Evolutionary conservation across 2,113 vertebrate species (phyloP), one percentile per base, ranked within the genome.

Genomic region (Sitta europaea): DNA sequence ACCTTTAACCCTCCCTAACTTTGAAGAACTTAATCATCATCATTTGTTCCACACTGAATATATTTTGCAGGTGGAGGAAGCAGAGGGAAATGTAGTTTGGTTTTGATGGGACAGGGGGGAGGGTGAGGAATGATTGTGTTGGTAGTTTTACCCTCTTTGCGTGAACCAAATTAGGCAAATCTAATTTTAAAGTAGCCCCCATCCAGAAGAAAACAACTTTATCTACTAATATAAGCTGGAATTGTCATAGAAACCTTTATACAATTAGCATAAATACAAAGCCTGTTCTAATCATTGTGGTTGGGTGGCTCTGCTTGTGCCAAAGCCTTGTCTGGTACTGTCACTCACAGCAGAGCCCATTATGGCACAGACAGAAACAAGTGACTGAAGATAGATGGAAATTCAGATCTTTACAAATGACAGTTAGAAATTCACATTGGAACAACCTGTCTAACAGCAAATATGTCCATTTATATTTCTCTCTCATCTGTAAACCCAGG

Each of bases 1-100:
- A 97, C 98, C 98, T 98, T 97, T 97, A 97, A 98, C 97, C 97
- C 94, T 94, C n/a, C 79, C 66, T 77, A 88, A 83, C 88, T 96
- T 95, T 97, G 95, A 95, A 96, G 95, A 94, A 91, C 83, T 95
- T 97, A 33, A 94, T 92, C 80, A 91, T 96, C 76, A 67, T 95
- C 76, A 70, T 97, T 97, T 93, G 62, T 94, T 74, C 43, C 83
- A 51, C 58, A 73, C 59, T 67, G 86, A 96, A 89, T 96, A 95
- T 88, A 90, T 90, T 97, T 96, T 96, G 87, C 87, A 96, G 81
- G 77, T 82, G 63, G 83, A 97, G 58, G 86, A 86, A 96, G 76
- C 79, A 94, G 88, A 95, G 47, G 59, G 62, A 86, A 95, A 94
- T 91, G 88, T 94, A 78, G 66, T 94, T 96, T 68, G 86, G 53